These are phyloP conservation scores for Oplegnathus fasciatus DNA, from an alignment of 2,113 vertebrate species.

Conservation along the genomic window DNA sequence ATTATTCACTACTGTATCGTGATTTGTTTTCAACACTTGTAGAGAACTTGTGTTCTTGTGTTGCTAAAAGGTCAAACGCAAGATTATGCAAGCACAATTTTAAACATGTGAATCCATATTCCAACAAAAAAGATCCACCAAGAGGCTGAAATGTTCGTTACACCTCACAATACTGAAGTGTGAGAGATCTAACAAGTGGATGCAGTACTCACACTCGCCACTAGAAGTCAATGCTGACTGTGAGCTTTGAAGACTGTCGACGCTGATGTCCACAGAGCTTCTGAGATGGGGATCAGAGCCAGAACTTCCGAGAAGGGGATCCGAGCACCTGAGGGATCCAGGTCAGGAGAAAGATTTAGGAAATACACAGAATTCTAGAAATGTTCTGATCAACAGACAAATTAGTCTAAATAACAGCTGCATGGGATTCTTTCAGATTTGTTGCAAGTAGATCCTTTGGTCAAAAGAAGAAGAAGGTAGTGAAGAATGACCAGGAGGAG, in stretches of 20 bases:
- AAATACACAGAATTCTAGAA: background rate
- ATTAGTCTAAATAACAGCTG: background rate
- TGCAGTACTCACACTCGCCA: conserved; percentile 58
- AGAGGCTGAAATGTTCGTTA: background rate
- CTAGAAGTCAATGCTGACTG: conserved; percentile 38
- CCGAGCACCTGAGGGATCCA: conserved; percentile 44
- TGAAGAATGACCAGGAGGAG: background rate
- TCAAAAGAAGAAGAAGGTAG: background rate
- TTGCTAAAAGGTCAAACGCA: background rate
- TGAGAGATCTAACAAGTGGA: background rate
- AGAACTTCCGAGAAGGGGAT: conserved; percentile 35
- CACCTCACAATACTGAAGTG: too few relatives aligned
- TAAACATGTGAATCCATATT: background rate
- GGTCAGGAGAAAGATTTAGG: conserved; percentile 16
- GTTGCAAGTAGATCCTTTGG: too few relatives aligned
- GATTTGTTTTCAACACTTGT: background rate
- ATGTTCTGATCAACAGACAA: background rate
- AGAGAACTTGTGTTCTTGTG: background rate
- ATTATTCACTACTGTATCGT: background rate
- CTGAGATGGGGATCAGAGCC: conserved; percentile 46
- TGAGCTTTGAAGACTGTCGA: conserved; percentile 28
- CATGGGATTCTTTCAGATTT: background rate
- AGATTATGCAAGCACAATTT: background rate
- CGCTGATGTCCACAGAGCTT: conserved; percentile 6
- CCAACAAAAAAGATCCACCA: background rate